Evolutionary conservation across 2,113 vertebrate genomes (phyloP), one percentile per base, ranked within the genome.

Genomic region (Patagioenas fasciata): DNA sequence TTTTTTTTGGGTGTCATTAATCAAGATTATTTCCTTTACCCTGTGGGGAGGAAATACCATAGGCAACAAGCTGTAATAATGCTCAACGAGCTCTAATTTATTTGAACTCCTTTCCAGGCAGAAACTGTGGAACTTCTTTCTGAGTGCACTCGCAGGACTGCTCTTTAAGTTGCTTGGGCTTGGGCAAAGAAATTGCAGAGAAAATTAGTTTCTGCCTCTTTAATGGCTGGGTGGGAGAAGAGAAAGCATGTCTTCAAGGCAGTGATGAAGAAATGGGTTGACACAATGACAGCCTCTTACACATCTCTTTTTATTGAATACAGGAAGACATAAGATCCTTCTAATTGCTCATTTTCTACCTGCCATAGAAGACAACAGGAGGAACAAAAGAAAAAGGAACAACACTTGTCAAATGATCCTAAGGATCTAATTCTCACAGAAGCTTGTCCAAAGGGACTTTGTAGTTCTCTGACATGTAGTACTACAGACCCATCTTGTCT

Each of bases 281-380:
- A 97, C 97, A 96, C 67, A 92, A 91, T 97, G 97, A 97, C 97
- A 97, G 74, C 66, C 58, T 58, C 84, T 95, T 89, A 88, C 94
- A 96, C 92, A 91, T 96, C 95, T 97, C 92, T 96, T 66, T 96
- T 93, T 93, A 74, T 58, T 58, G 80, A 82, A 67, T 80, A 92
- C 89, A 95, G 80, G 64, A 75, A 95, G 92, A 91, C 94, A 84
- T 96, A 96, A 97, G 96, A 97, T 96, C 91, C 85, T 96, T 96
- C 88, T 97, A 97, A 97, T 97, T 96, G 96, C 96, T 96, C 91
- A 26, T 95, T 97, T 97, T 97, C 95, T 95, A 96, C 91, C 95
- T 97, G 96, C 93, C 94, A 91, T 72, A 48, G 42, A 95, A 74
- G 94, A 95, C 97, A 97, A 93, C 94, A 92, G 74, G 24, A 82